Base-by-base conservation (phyloP, 2,113 vertebrate genomes). In the Oenanthe melanoleuca region DNA sequence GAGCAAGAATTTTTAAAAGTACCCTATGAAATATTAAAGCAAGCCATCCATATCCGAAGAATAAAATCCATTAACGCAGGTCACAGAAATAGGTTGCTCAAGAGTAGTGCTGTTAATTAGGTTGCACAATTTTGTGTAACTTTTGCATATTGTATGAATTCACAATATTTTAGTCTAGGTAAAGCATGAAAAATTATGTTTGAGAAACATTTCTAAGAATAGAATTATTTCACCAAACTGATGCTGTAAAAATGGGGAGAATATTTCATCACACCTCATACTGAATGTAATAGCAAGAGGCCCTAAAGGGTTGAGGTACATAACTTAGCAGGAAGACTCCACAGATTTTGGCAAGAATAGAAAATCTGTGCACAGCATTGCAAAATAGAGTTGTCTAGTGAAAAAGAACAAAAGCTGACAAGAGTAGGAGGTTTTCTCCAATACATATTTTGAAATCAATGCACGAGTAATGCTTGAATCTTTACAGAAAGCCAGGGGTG, bases 121-220 rank as follows among this genome's bases (percentile, higher is more conserved):
- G 56, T 13, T 87, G 67, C 71, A 82, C 66, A 52, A 2, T 92
- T 90, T 93, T 85, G 29, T 89, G 56, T 81, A 91, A 81, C 78
- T 96, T 95, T 25, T 95, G 38, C 71, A 94, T 94, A 81, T 91
- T 94, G 57, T 71, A 91, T 95, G 89, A 96, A 85, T 94, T 91
- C 56, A 60, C 64, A 50, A 11, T 80, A 88, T 88, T 93, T 81
- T 88, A 45, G 6, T 85, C 37, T 57, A 75, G 50, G 18, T 82
- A 72, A 72, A 95, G 49, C 82, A 75, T 50, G n/a, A 77, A 50
- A 65, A 77, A 55, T 70, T 0, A n/a, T 57, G 25, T 55, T 63
- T 37, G 60, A 77, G 69, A 77, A 92, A 66, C 19, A 53, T 61
- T 88, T 89, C 75, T 90, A 66, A 88, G 91, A 94, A 20, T 4